Conservation (phyloP, 2,888 invertebrate genomes). For the Thumatha senex region DNA sequence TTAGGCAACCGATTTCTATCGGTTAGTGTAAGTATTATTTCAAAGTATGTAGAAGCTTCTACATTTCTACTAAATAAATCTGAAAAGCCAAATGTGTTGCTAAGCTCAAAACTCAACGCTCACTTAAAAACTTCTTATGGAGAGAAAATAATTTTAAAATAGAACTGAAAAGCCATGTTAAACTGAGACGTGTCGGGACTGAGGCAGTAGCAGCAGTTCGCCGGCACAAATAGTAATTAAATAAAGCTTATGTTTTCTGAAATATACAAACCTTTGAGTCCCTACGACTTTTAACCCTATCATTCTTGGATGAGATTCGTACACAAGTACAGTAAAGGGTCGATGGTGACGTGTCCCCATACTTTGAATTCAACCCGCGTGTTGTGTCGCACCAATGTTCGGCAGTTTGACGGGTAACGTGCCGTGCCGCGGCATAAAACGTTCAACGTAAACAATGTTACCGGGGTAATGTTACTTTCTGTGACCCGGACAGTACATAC, state of each 20-base stretch:
- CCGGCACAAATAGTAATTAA: no score
- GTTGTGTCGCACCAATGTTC: conserved; percentile 41
- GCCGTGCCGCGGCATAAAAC: conserved; percentile 34
- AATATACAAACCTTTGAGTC: background rate
- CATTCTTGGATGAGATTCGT: background rate
- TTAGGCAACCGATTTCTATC: no score
- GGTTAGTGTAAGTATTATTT: no score
- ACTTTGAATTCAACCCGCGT: conserved; percentile 46
- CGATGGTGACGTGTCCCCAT: conserved; percentile 1
- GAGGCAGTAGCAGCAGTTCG: no score
- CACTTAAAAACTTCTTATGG: no score
- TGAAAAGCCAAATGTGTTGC: no score
- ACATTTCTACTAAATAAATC: no score
- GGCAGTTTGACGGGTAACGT: conserved; percentile 43
- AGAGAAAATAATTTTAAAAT: no score
- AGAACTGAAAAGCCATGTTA: no score
- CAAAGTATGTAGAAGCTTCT: no score
- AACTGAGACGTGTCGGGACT: no score
- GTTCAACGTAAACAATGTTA: conserved; percentile 36
- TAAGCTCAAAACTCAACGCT: no score
- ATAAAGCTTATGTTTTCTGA: background rate
- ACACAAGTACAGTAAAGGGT: background rate
- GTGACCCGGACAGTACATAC: conserved; percentile 16
- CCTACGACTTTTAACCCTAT: background rate
- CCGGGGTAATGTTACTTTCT: conserved; percentile 34